A percentile compares a stretch with the other conserved stretches of the same genome.
These are phyloP conservation scores for Eucera pruinosa DNA, from an alignment of 2,888 invertebrate species.

Conservation along the genomic window DNA sequence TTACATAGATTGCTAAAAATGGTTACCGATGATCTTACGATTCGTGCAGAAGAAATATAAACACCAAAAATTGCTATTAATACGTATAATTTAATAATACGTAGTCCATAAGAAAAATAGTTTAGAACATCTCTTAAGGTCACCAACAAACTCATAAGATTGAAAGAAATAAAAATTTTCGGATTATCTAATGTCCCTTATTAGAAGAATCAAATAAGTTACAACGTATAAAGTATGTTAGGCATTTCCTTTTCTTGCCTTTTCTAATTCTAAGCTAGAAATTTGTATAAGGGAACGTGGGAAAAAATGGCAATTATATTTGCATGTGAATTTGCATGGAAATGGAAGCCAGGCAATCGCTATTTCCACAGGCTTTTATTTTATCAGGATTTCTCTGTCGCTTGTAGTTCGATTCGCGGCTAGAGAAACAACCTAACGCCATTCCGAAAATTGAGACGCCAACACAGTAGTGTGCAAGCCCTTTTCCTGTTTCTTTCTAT, in stretches of 20 bases:
- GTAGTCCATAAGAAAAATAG: too few species aligned
- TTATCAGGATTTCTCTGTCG: constrained; percentile 11
- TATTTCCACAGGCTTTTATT: constrained; percentile 14
- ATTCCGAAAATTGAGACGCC: constrained; percentile 34
- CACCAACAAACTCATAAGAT: too few species aligned
- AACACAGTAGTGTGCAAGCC: constrained; percentile 1
- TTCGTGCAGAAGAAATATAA: too few species aligned
- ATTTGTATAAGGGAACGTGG: background rate
- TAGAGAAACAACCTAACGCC: constrained; percentile 11
- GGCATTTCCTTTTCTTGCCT: background rate
- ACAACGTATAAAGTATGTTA: too few species aligned
- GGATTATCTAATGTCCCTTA: too few species aligned
- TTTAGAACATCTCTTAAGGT: too few species aligned
- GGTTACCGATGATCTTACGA: too few species aligned
- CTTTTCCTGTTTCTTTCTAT: background rate
- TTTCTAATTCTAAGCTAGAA: background rate
- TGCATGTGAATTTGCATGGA: constrained; percentile 25
- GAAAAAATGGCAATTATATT: constrained; percentile 25
- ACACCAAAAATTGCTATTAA: too few species aligned
- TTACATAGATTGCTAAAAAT: too few species aligned
- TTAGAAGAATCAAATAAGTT: too few species aligned
- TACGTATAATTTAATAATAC: too few species aligned
- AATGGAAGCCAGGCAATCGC: constrained; percentile 15
- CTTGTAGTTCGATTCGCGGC: constrained; percentile 9
- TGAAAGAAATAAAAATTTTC: too few species aligned